Evolutionary conservation across 2,888 invertebrate genomes (phyloP).

Genomic region (Podotricha telesiphe): DNA sequence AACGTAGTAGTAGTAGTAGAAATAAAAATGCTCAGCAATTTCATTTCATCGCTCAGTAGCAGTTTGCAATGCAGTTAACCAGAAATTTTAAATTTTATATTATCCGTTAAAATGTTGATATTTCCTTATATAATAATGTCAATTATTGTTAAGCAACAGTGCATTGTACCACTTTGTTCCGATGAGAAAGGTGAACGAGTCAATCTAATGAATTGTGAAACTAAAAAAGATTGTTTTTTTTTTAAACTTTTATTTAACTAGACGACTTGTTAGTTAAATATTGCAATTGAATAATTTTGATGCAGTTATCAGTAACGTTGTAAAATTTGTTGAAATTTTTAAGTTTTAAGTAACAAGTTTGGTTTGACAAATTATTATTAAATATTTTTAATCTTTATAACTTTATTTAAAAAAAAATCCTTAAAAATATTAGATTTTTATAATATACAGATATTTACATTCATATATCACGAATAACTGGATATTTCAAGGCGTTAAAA

Average conservation of each 20-base stretch:
- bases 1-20: too few species aligned
- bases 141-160: constrained; percentile 18
- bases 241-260: constrained; percentile 8
- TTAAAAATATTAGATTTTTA: not conserved
- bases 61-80: too few species aligned
- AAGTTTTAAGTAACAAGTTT: too few species aligned
- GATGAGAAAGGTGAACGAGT: constrained; percentile 21
- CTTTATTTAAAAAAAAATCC: too few species aligned
- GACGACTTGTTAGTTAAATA: not conserved
- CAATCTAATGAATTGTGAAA: constrained; percentile 6
- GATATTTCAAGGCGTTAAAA: not conserved
- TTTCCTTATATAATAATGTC: constrained; percentile 9
- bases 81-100: not conserved
- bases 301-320: too few species aligned
- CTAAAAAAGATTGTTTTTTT: not conserved
- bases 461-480: not conserved
- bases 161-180: constrained; percentile 16
- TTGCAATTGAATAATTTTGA: too few species aligned
- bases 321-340: too few species aligned
- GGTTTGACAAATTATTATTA: too few species aligned
- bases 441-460: not conserved
- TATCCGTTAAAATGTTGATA: not conserved
- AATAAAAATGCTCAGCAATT: too few species aligned
- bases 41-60: too few species aligned
- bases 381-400: too few species aligned